A percentile compares a stretch with the other conserved stretches of the same genome.
These are phyloP conservation scores for Neosalanx taihuensis DNA, from an alignment of 2,797 vertebrate species.

Conservation along the genomic window DNA sequence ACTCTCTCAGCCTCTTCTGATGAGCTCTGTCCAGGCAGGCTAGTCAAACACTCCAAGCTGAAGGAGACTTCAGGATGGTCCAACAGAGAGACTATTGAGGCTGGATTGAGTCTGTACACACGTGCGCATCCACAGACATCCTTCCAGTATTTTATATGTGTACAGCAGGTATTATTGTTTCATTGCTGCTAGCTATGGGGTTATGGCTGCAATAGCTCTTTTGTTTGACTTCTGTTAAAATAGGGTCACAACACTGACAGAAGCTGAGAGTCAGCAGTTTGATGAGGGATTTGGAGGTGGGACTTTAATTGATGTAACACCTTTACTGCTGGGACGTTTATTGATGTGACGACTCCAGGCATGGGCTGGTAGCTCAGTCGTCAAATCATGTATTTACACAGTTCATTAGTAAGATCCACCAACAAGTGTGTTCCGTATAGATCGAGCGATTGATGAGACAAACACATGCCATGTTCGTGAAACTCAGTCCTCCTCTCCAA, in stretches of 20 bases:
- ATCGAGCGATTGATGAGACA: too few relatives aligned
- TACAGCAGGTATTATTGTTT: too few relatives aligned
- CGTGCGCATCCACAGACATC: neutral
- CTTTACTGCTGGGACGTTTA: slow-evolving; percentile 45
- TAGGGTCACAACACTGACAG: too few relatives aligned
- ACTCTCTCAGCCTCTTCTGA: too few relatives aligned
- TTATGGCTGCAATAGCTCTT: neutral
- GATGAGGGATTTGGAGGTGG: slow-evolving; percentile 1
- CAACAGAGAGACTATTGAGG: neutral
- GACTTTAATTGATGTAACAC: slow-evolving; percentile 59
- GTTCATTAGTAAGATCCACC: slow-evolving; percentile 4
- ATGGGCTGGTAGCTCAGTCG: slow-evolving; percentile 30
- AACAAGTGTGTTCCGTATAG: neutral
- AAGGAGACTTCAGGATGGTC: neutral
- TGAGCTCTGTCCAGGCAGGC: neutral
- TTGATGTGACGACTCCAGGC: slow-evolving; percentile 45
- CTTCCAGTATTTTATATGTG: neutral
- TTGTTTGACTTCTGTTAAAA: too few relatives aligned
- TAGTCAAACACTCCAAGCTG: neutral
- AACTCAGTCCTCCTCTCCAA: neutral
- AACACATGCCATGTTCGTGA: too few relatives aligned
- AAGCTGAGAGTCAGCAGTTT: too few relatives aligned
- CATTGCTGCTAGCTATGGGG: neutral
- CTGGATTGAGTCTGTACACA: neutral
- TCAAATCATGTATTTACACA: slow-evolving; percentile 14